Percentiles rank a stretch among this genome's conserved stretches.
Conservation (phyloP, 2,797 vertebrate genomes). For the Hirundo rustica region DNA sequence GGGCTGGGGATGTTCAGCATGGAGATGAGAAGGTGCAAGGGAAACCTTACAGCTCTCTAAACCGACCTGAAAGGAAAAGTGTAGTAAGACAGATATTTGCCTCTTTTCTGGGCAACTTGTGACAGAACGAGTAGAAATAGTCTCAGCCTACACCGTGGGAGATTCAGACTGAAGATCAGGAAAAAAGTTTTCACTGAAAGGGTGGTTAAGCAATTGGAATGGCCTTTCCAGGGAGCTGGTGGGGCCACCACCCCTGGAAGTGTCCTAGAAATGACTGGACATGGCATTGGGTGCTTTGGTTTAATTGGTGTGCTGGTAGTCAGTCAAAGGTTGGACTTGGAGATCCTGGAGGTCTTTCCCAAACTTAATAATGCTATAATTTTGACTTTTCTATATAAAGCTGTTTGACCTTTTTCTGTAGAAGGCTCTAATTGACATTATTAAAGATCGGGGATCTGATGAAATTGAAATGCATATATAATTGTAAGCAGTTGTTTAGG, state of each 20-base stretch:
- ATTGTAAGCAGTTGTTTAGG: not conserved
- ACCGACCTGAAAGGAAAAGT: too few species aligned
- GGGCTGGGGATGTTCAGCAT: not conserved
- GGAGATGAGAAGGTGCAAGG: not conserved
- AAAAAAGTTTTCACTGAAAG: not conserved
- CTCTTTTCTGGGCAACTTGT: not conserved
- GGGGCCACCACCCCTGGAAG: not conserved
- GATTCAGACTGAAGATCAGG: not conserved
- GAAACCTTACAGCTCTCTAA: not conserved
- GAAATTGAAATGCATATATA: not conserved
- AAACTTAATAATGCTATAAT: not conserved
- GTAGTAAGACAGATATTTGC: not conserved
- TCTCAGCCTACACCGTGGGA: not conserved
- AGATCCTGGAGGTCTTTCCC: not conserved
- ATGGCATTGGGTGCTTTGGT: not conserved
- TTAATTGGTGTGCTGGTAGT: not conserved
- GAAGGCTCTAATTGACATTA: not conserved
- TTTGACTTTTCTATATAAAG: not conserved
- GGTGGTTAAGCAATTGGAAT: not conserved
- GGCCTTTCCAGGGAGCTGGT: not conserved
- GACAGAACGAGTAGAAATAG: not conserved
- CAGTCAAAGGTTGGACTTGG: accelerated
- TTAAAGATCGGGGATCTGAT: not conserved
- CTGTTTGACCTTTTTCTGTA: not conserved
- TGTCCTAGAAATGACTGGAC: not conserved